Percentiles rank a stretch among this genome's conserved stretches.
phyloP scores from a whole-genome alignment of 2,113 vertebrate genomes.

The Sus scrofa region DNA sequence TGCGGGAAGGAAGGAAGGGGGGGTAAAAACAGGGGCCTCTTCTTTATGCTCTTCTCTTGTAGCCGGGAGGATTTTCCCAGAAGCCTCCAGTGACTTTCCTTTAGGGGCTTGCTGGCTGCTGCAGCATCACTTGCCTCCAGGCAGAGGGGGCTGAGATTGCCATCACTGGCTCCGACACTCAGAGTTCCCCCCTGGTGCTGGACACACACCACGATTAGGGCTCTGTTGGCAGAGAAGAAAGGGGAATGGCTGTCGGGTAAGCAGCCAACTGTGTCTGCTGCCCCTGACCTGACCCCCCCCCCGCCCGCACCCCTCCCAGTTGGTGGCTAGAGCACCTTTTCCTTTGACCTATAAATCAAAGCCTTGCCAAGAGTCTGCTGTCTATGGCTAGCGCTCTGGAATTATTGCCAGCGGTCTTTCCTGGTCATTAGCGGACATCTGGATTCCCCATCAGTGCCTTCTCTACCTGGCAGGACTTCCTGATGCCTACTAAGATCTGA shows the following conservation, averaged over 20 bases:
- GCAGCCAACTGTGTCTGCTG: background rate
- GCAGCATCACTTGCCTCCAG: background rate
- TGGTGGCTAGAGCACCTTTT: background rate
- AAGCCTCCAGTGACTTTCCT: background rate
- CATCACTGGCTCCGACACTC: background rate
- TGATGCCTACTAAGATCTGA: background rate
- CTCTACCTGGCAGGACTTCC: background rate
- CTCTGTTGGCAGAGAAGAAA: background rate
- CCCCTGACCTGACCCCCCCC: background rate
- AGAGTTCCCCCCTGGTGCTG: background rate
- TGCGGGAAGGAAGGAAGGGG: background rate
- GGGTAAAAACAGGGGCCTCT: background rate
- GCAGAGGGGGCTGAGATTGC: background rate
- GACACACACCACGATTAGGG: background rate
- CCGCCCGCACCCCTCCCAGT: background rate
- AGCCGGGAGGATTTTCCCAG: background rate
- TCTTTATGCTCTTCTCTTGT: background rate
- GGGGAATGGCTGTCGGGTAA: background rate
- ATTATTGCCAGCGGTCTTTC: background rate
- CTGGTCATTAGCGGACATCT: background rate
- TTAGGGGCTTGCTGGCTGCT: background rate
- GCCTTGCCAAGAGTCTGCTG: background rate
- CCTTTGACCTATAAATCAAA: background rate
- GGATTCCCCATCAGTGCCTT: background rate
- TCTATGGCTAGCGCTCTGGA: background rate